A percentile compares a stretch with the other conserved stretches of the same genome.
phyloP scores from a whole-genome alignment of 2,888 invertebrate species.

The Hartigia nigra region DNA sequence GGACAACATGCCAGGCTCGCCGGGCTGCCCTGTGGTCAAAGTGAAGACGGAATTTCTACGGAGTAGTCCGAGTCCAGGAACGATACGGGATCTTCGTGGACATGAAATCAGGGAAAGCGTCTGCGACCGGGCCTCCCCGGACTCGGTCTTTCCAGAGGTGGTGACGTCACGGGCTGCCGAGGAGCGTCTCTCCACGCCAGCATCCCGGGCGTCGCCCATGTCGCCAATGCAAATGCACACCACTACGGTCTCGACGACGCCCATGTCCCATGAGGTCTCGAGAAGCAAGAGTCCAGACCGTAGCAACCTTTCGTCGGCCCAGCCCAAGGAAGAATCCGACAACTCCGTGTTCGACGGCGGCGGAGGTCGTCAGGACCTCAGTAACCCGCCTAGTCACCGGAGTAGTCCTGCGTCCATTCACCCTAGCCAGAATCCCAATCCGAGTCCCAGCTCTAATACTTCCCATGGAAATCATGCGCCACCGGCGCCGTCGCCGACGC shows the following conservation, averaged over 20 bases:
- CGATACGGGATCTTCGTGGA: conserved; percentile 70
- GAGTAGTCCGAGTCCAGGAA: conserved; percentile 72
- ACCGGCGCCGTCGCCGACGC: conserved; percentile 47
- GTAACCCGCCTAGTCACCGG: conserved; percentile 39
- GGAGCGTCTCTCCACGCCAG: conserved; percentile 53
- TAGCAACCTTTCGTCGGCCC: conserved; percentile 47
- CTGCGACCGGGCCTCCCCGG: conserved; percentile 71
- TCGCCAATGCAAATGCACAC: conserved; percentile 68
- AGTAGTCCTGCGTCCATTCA: conserved; percentile 61
- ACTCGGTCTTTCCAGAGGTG: conserved; percentile 72
- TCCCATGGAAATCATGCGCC: conserved; percentile 36
- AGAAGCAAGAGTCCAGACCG: conserved; percentile 56
- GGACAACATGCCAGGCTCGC: conserved; percentile 86
- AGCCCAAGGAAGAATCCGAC: conserved; percentile 66
- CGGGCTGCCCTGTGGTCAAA: conserved; percentile 67
- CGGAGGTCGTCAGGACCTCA: conserved; percentile 42
- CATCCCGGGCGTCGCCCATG: conserved; percentile 66
- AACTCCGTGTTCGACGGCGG: conserved; percentile 71
- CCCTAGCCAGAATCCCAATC: conserved; percentile 52
- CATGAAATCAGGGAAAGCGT: conserved; percentile 57
- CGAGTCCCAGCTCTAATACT: conserved; percentile 54
- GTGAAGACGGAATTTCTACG: conserved; percentile 63
- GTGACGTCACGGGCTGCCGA: conserved; percentile 62
- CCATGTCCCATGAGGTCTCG: conserved; percentile 54
- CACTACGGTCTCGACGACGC: conserved; percentile 58